Percentiles rank a stretch among this genome's conserved stretches.
Conservation (phyloP, 1,140 invertebrate genomes). For the Bombus turneri region DNA sequence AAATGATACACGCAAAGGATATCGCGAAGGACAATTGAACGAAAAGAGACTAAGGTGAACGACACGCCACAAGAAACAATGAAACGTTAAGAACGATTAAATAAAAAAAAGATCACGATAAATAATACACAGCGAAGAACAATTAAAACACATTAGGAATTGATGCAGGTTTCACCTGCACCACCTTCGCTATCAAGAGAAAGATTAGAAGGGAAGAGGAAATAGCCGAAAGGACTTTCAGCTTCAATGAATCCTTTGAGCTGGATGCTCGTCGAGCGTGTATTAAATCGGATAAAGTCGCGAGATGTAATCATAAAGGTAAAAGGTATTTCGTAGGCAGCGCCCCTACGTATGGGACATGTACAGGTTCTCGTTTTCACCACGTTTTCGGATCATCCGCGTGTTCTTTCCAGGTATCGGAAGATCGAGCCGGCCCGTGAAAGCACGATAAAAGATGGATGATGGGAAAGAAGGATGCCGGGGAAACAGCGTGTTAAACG, state of each 20-base stretch:
- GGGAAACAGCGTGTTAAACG: slow-evolving; percentile 64
- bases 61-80: too few relatives aligned
- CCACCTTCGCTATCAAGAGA: background rate
- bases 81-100: background rate
- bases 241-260: background rate
- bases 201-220: background rate
- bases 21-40: too few relatives aligned
- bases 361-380: background rate
- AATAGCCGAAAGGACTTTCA: background rate
- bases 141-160: background rate
- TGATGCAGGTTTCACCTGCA: background rate
- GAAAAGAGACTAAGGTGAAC: too few relatives aligned
- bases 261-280: too few relatives aligned
- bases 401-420: background rate
- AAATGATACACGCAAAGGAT: too few relatives aligned
- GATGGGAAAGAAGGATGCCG: background rate
- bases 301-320: background rate
- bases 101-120: background rate
- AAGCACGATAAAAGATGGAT: slow-evolving; percentile 36
- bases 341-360: background rate
- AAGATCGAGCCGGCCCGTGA: background rate
- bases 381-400: background rate
- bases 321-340: background rate
- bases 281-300: background rate
- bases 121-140: background rate